Conservation (phyloP, 1,140 invertebrate species). For the Microvelia longipes region DNA sequence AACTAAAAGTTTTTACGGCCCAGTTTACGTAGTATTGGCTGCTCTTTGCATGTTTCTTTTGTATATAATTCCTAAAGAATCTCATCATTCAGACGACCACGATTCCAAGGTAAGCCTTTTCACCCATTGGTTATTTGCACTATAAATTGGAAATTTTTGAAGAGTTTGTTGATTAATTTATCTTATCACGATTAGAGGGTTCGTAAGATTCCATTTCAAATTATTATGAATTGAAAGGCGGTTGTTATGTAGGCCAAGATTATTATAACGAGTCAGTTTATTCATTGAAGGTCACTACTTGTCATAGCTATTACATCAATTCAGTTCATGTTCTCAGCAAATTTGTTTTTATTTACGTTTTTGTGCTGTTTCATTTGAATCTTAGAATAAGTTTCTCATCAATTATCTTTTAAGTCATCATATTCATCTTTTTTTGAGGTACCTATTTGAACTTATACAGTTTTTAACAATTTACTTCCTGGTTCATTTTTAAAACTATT, state of each 20-base stretch:
- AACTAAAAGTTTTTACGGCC: constrained; percentile 37
- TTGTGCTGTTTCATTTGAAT: not conserved
- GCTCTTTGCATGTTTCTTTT: constrained; percentile 36
- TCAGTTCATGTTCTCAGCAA: not conserved
- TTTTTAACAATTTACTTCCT: no score
- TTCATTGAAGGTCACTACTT: not conserved
- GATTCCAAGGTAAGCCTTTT: not conserved
- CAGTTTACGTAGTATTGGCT: constrained; percentile 32
- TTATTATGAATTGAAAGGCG: not conserved
- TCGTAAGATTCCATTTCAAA: not conserved
- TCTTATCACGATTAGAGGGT: no score
- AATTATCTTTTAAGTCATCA: no score
- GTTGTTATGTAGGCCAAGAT: not conserved
- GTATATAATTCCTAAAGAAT: constrained; percentile 32
- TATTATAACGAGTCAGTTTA: not conserved
- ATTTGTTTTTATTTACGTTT: no score
- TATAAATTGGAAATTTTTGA: no score
- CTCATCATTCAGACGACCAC: constrained; percentile 16
- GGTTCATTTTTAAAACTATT: no score
- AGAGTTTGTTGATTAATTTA: no score
- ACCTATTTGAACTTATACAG: no score
- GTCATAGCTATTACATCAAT: not conserved
- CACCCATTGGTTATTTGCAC: not conserved
- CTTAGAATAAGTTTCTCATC: constrained; percentile 32
- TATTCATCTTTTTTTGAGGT: no score